A percentile compares a stretch with the other conserved stretches of the same genome.
Evolutionary conservation across 1,140 invertebrate species (phyloP).

Genomic region (Phocides pigmalion): DNA sequence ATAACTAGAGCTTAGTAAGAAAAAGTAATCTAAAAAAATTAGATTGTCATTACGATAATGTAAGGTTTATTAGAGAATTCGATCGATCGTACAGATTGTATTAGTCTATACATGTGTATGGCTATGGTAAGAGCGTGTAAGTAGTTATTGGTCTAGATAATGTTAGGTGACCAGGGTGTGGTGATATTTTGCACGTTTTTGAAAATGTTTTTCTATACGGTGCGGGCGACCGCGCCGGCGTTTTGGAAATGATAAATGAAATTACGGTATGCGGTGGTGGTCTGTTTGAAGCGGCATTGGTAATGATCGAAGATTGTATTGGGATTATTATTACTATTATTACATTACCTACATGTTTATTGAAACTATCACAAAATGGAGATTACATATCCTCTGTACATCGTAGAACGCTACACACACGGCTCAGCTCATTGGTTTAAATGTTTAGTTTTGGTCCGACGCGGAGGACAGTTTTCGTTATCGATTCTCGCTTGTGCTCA

Average conservation of each 20-base stretch:
- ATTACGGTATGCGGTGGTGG: conserved; percentile 55
- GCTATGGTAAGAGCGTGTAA: conserved; percentile 68
- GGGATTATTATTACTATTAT: conserved; percentile 49
- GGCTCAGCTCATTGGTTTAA: conserved; percentile 10
- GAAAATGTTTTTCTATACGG: conserved; percentile 78
- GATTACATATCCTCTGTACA: conserved; percentile 77
- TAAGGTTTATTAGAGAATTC: conserved; percentile 73
- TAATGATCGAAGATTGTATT: conserved; percentile 66
- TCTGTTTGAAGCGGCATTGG: conserved; percentile 58
- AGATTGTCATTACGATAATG: conserved; percentile 69
- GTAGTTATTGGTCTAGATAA: conserved; percentile 80
- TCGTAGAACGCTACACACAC: conserved; percentile 72
- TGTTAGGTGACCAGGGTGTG: conserved; percentile 83
- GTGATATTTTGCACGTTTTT: conserved; percentile 84
- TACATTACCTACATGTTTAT: conserved; percentile 59
- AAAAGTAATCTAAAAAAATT: conserved; percentile 69
- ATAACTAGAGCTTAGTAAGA: conserved; percentile 83
- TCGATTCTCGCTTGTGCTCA: conserved; percentile 54
- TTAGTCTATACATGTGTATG: conserved; percentile 68
- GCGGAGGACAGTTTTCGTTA: conserved; percentile 6
- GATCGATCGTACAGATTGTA: conserved; percentile 69
- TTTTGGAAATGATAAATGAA: conserved; percentile 58
- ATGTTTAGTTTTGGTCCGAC: not conserved
- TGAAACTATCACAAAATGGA: conserved; percentile 68
- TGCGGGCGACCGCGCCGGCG: conserved; percentile 65